Base-by-base conservation (phyloP, 1,140 invertebrate genomes). In the Ips typographus region DNA sequence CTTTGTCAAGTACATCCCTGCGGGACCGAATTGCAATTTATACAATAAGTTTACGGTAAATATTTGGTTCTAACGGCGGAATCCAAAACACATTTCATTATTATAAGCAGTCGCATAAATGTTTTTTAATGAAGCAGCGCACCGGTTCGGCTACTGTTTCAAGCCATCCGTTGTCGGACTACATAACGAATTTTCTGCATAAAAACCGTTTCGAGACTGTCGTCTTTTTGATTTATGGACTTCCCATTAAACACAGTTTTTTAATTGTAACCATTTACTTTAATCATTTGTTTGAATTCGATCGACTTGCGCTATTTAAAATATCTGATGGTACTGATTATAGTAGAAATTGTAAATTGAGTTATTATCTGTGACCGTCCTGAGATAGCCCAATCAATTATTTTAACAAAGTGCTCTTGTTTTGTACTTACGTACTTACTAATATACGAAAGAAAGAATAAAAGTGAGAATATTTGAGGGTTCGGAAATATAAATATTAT, bases 31-130 rank as follows among this genome's bases (percentile, higher is more conserved):
- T 64, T 68, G 71, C 71, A 74, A 72, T 74, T 72, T 74, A 74
- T 71, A 66, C 73, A 74, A 72, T 72, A 74, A 72, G 70, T 75
- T 75, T 75, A 72, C 69, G 59, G 72, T 72, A 75, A 75, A 75
- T 75, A 75, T 75, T 75, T 75, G 73, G 70, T 66, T 68, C 67
- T 58, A 65, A 71, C 71, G 68, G 70, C 65, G 65, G 74, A 73
- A 75, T 73, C 71, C 66, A 58, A 71, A 71, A 71, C 70, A 71
- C 70, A 71, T 71, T 69, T 68, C 62, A 60, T 69, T 68, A 68
- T 68, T 72, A 72, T 68, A 72, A 68, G 55, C 71, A 68, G 65
- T 60, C 65, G 66, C 65, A 72, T 72, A 72, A 68, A 72, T 72
- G 66, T 72, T 72, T 72, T 64, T 65, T 69, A 69, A 72, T 68